A percentile compares a stretch with the other conserved stretches of the same genome.
phyloP scores from a whole-genome alignment of 1,140 invertebrate species.

The Leptestheria dahalacensis region DNA sequence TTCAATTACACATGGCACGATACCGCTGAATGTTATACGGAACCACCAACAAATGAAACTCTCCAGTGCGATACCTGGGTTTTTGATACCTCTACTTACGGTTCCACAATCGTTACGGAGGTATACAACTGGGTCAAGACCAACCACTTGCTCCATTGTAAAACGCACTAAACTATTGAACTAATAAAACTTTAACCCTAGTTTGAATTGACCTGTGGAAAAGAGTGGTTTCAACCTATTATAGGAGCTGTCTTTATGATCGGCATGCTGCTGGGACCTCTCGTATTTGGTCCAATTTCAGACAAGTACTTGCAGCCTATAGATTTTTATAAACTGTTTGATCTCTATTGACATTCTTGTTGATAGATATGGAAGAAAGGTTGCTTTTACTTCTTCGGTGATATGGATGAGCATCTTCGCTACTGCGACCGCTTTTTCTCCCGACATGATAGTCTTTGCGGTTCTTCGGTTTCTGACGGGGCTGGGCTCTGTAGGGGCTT shows the following conservation, averaged over 20 bases:
- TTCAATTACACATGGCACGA: neutral
- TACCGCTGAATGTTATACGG: neutral
- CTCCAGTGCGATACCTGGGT: neutral
- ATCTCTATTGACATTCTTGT: neutral
- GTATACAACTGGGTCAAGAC: neutral
- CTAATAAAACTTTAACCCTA: neutral
- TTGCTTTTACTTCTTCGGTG: neutral
- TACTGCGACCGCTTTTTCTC: neutral
- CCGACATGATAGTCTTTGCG: conserved; percentile 1
- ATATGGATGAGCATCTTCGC: conserved; percentile 8
- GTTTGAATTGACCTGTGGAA: conserved; percentile 1
- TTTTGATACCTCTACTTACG: conserved; percentile 1
- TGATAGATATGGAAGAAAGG: conserved; percentile 2
- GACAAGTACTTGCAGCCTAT: neutral
- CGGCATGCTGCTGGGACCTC: conserved; percentile 4
- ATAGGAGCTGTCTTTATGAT: conserved; percentile 5
- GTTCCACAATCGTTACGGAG: conserved; percentile 4
- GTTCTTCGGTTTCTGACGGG: neutral
- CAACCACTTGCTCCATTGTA: neutral
- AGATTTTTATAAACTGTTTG: neutral
- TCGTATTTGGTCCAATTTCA: neutral
- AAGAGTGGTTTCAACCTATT: neutral
- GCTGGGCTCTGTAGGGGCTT: neutral
- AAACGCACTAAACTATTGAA: too few relatives aligned
- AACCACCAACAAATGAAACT: neutral